Conservation (phyloP, 2,888 invertebrate species). For the Aleiodes leptofemur region DNA sequence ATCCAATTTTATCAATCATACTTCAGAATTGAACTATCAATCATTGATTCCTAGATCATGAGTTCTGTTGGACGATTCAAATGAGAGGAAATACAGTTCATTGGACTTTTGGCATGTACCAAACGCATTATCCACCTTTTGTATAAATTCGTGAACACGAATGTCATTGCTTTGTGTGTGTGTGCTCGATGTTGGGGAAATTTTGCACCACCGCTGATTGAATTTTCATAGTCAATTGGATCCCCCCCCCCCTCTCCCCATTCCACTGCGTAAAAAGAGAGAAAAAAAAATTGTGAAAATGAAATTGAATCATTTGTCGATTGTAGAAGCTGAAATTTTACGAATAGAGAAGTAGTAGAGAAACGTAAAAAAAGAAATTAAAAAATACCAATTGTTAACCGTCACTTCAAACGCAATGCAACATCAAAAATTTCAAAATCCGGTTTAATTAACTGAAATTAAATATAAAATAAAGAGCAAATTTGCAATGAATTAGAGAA, state of each 20-base stretch:
- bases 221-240: constrained; percentile 38
- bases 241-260: neutral
- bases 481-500: too few species aligned
- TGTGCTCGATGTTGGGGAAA: constrained; percentile 11
- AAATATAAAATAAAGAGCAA: too few species aligned
- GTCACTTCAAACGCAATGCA: constrained; percentile 1
- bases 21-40: neutral
- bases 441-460: too few species aligned
- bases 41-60: neutral
- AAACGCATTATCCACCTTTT: constrained; percentile 25
- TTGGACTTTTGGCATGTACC: constrained; percentile 8
- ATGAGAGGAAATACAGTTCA: constrained; percentile 13
- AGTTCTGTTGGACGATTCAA: neutral
- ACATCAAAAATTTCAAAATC: neutral
- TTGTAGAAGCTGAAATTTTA: neutral
- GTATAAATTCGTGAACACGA: constrained; percentile 16
- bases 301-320: constrained; percentile 37
- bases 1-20: neutral
- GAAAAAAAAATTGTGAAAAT: constrained; percentile 17
- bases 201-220: constrained; percentile 36
- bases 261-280: too few species aligned
- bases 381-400: constrained; percentile 1
- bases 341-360: constrained; percentile 1
- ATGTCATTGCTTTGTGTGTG: neutral
- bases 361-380: neutral